These are phyloP conservation scores for Pangasianodon hypophthalmus DNA, from an alignment of 2,113 vertebrate genomes.

Conservation along the genomic window DNA sequence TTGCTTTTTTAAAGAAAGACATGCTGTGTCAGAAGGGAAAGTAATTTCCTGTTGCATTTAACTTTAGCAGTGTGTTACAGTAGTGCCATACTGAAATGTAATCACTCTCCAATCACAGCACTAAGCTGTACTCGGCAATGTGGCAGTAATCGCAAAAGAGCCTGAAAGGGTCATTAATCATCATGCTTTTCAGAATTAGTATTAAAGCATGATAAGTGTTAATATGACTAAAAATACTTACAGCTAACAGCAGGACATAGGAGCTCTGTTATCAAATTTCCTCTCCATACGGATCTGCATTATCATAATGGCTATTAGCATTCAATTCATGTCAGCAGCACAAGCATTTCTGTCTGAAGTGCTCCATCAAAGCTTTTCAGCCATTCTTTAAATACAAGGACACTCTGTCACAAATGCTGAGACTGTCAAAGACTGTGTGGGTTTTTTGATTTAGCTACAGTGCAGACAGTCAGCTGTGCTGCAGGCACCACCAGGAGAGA, in stretches of 20 bases:
- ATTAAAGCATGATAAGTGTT: not conserved
- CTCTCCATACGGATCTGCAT: not conserved
- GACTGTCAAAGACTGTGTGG: not conserved
- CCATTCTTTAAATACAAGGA: not conserved
- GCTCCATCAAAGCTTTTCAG: not conserved
- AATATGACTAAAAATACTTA: not conserved
- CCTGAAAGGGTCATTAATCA: not conserved
- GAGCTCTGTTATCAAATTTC: not conserved
- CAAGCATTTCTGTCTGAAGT: conserved; percentile 15
- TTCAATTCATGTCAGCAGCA: conserved; percentile 6
- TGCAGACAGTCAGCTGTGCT: conserved; percentile 18
- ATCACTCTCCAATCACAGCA: not conserved
- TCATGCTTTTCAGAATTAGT: not conserved
- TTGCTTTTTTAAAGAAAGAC: too few relatives aligned
- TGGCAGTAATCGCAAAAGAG: not conserved
- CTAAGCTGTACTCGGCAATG: not conserved
- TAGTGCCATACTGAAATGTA: not conserved
- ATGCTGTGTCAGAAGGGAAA: not conserved
- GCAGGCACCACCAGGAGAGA: not conserved
- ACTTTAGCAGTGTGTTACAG: not conserved
- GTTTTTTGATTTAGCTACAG: not conserved
- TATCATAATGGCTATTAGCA: not conserved
- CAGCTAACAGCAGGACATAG: not conserved
- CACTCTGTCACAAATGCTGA: not conserved
- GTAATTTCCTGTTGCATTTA: not conserved